A percentile compares a stretch with the other conserved stretches of the same genome.
These are phyloP conservation scores for Denticeps clupeoides DNA, from an alignment of 2,797 vertebrate species.

Conservation along the genomic window DNA sequence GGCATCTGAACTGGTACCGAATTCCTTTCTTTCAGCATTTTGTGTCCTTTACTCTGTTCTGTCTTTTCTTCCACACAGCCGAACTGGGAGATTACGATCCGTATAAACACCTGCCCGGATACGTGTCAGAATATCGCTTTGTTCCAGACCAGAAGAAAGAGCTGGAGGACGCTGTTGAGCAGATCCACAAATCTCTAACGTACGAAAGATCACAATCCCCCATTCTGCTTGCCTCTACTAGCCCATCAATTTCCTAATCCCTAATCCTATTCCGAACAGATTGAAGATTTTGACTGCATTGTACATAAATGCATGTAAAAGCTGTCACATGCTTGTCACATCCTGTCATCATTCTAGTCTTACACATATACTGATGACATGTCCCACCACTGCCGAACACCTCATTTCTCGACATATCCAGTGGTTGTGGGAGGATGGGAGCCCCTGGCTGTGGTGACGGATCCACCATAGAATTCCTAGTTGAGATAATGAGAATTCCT, in stretches of 20 bases:
- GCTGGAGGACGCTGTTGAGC: slow-evolving; percentile 69
- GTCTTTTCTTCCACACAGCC: slow-evolving; percentile 43
- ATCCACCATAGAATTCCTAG: no score
- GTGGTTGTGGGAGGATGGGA: not conserved
- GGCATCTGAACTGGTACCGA: no score
- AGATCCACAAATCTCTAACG: slow-evolving; percentile 73
- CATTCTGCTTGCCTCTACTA: not conserved
- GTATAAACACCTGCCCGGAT: slow-evolving; percentile 63
- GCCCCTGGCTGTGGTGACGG: no score
- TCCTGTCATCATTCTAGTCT: no score
- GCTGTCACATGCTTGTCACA: no score
- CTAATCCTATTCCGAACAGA: slow-evolving; percentile 12
- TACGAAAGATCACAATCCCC: slow-evolving; percentile 44
- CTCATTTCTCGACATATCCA: no score
- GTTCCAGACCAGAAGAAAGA: slow-evolving; percentile 80
- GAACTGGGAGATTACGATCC: slow-evolving; percentile 80
- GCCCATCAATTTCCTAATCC: slow-evolving; percentile 1
- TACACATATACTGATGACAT: no score
- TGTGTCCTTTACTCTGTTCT: no score
- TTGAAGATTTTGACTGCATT: not conserved
- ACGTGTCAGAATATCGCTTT: slow-evolving; percentile 76
- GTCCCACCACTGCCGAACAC: no score
- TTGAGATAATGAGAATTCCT: slow-evolving; percentile 13
- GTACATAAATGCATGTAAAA: no score
- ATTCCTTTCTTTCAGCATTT: no score